Percentiles rank a stretch among this genome's conserved stretches.
Conservation (phyloP, 2,797 vertebrate genomes). For the Oceanodroma leucorhoa region DNA sequence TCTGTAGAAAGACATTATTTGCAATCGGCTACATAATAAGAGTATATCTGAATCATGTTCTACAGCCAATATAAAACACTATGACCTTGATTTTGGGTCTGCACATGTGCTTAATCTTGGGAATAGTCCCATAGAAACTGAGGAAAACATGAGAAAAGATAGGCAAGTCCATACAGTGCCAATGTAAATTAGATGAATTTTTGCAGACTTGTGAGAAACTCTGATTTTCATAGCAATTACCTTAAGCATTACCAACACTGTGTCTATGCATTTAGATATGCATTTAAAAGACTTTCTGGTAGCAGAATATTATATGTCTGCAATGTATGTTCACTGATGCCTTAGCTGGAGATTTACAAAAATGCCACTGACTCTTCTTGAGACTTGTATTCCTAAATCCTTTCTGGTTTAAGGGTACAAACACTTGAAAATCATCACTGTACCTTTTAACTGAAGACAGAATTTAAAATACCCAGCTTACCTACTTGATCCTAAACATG, state of each 20-base stretch:
- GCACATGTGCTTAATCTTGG: neutral
- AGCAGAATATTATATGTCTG: neutral
- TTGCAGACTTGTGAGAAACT: neutral
- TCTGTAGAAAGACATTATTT: neutral
- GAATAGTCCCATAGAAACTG: neutral
- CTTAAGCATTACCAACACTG: neutral
- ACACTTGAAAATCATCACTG: neutral
- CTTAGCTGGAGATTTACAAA: neutral
- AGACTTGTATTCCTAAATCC: neutral
- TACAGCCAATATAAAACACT: neutral
- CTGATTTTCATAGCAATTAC: conserved; percentile 6
- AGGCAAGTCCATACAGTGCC: neutral
- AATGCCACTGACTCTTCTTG: neutral
- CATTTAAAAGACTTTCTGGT: neutral
- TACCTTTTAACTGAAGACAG: neutral
- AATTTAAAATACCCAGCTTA: neutral
- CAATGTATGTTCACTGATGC: neutral
- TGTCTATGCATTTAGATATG: neutral
- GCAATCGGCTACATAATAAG: neutral
- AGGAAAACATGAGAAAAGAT: neutral
- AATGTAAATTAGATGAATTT: neutral
- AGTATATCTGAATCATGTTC: neutral
- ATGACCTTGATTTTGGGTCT: neutral
- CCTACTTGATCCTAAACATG: neutral
- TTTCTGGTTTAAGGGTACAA: neutral